Evolutionary conservation across 1,140 invertebrate genomes (phyloP), one percentile per base, ranked within the genome.

Genomic region (Bombus consobrinus): DNA sequence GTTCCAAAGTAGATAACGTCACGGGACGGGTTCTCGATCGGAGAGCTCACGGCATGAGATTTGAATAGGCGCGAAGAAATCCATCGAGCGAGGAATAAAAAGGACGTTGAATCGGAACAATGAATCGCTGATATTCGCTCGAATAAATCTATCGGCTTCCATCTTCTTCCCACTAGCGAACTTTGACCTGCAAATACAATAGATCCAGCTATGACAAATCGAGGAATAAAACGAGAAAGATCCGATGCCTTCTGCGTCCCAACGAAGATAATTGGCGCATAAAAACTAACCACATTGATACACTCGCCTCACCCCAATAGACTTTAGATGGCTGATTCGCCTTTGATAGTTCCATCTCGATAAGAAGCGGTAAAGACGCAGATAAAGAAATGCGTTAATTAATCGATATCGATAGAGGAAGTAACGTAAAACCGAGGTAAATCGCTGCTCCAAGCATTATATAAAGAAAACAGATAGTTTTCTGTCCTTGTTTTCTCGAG

Each of bases 31-130:
- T 34, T 3, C 13, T 57, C 34, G 74, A 69, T 39, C 9, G 41
- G 32, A 6, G 47, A 64, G 34, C 28, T 72, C 34, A 13, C 6
- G n/a, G 25, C n/a, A 0, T 8, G 39, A 6, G 28, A 8, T 37
- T 84, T n/a, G 75, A 78, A 84, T 71, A n/a, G 72, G 47, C 39
- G 37, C n/a, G 37, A 78, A 71, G 75, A 78, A 78, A 79, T 79
- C 75, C 73, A 37, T 18, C 3, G 59, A 43, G 39, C n/a, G 64
- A 28, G 9, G 68, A 78, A 84, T 78, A 71, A 71, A 71, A 37
- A 78, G 66, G 0, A 34, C 53, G 25, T 28, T 22, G 75, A 78
- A 22, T 34, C 47, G 75, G 82, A 78, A 84, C 82, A 84, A 84
- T 62, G 43, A 83, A 68, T 68, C 62, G 57, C 10, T 34, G 72